Conservation (phyloP, 2,888 invertebrate genomes). For the Nudaria mundana region DNA sequence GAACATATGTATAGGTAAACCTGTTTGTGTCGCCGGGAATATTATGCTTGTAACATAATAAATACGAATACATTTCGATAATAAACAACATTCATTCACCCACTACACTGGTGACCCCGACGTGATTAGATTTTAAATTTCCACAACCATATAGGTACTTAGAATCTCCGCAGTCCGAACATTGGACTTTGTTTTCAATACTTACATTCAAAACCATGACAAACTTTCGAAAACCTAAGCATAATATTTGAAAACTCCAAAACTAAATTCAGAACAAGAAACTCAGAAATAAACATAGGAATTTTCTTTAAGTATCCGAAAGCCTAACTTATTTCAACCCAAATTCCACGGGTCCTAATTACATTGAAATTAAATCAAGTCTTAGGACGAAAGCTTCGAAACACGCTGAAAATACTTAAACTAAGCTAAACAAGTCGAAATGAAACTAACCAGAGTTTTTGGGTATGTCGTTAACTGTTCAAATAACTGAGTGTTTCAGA, state of each 20-base stretch:
- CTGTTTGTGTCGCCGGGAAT: too few relatives aligned
- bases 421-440: conserved; percentile 1
- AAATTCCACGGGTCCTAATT: conserved; percentile 10
- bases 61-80: too few relatives aligned
- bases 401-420: conserved; percentile 10
- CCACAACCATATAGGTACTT: too few relatives aligned
- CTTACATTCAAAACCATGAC: too few relatives aligned
- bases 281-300: background rate
- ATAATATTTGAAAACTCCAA: background rate
- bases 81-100: too few relatives aligned
- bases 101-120: too few relatives aligned
- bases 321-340: conserved; percentile 3
- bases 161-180: too few relatives aligned
- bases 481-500: conserved; percentile 42
- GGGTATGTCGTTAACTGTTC: conserved; percentile 35
- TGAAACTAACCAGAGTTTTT: conserved; percentile 28
- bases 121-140: too few relatives aligned
- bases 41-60: too few relatives aligned
- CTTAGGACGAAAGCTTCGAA: too few relatives aligned
- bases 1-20: too few relatives aligned
- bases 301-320: background rate
- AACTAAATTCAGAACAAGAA: background rate
- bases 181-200: too few relatives aligned
- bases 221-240: background rate
- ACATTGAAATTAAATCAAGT: conserved; percentile 10